Evolutionary conservation across 35 echinoderm and acorn worm genomes (phyloP).

Genomic region (Apostichopus californicus): DNA sequence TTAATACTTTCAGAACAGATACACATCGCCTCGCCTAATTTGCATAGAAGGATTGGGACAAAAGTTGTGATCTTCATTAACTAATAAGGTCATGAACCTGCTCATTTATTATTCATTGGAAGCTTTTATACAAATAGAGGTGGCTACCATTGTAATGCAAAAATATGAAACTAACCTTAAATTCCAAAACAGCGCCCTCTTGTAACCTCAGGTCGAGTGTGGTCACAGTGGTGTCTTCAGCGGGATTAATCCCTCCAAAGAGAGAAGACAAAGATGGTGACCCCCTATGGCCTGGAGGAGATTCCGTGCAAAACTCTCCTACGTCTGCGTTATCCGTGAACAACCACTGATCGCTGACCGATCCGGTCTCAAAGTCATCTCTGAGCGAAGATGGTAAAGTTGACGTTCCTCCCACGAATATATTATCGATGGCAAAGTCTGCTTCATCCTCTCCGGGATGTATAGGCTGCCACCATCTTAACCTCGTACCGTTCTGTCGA

Average conservation of each 20-base stretch:
- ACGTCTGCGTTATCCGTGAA: slow-evolving; percentile 79
- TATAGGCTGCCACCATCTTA: slow-evolving; percentile 87
- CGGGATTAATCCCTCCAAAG: slow-evolving; percentile 60
- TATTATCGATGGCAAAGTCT: slow-evolving; percentile 93
- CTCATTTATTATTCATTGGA: too few relatives aligned
- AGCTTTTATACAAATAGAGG: too few relatives aligned
- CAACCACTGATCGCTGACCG: slow-evolving; percentile 64
- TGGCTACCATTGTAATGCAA: too few relatives aligned
- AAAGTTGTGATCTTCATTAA: too few relatives aligned
- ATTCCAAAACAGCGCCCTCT: slow-evolving; percentile 75
- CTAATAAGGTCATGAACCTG: too few relatives aligned
- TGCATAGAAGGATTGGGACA: too few relatives aligned
- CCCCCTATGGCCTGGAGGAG: background rate
- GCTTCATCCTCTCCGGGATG: slow-evolving; percentile 73
- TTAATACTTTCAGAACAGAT: too few relatives aligned
- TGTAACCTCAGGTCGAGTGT: slow-evolving; percentile 76
- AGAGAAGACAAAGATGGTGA: slow-evolving; percentile 42
- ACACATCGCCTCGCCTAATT: too few relatives aligned
- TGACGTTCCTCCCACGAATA: slow-evolving; percentile 74
- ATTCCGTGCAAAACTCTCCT: slow-evolving; percentile 56
- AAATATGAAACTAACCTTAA: slow-evolving; percentile 63
- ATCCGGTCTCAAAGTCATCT: slow-evolving; percentile 73
- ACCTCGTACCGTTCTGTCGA: slow-evolving; percentile 68
- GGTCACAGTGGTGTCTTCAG: slow-evolving; percentile 68
- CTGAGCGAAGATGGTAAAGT: slow-evolving; percentile 52